Base-by-base conservation (phyloP, 2,888 invertebrate species). In the Keiferia lycopersicella region DNA sequence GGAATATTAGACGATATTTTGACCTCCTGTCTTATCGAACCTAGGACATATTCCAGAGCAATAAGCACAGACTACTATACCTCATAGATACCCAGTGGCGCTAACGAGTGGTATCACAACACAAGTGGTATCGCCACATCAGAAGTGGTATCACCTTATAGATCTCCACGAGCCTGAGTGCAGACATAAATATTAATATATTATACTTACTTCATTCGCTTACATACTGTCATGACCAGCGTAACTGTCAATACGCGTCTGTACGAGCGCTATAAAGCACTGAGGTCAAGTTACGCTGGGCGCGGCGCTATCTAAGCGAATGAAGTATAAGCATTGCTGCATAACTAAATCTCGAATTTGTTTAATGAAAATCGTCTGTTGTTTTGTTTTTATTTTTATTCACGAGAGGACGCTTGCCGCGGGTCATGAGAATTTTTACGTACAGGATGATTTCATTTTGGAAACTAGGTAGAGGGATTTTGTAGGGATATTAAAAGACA, bases 121-220 rank as follows among this genome's bases (percentile, higher is more conserved):
- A 78, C 79, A 79, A 80, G 79, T 71, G 67, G 69, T 88, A 89
- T 88, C 89, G 73, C 76, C 34, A 34, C 34, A 34, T 34, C 34
- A 34, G 8, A 34, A 34, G 34, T 34, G 34, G 34, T 34, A 34
- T 34, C 79, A 78, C 70, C 67, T 69, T 88, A 89, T 88, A 89
- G 81, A 89, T 91, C 89, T 90, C 89, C 88, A 88, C 88, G 86
- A 88, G 68, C 71, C 76, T 88, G 86, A 88, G 68, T 71, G 77
- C 69, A 72, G 73, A 79, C 84, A 90, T 90, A 84, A 87, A 91
- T 90, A 90, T 90, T 88, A 88, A 89, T 88, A 88, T n/a, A n/a
- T n/a, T n/a, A n/a, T n/a, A n/a, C n/a, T n/a, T n/a, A n/a, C n/a
- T n/a, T n/a, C n/a, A n/a, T n/a, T n/a, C n/a, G n/a, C n/a, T n/a